phyloP scores from a whole-genome alignment of 2,888 invertebrate genomes.

The Eupsilia transversa region DNA sequence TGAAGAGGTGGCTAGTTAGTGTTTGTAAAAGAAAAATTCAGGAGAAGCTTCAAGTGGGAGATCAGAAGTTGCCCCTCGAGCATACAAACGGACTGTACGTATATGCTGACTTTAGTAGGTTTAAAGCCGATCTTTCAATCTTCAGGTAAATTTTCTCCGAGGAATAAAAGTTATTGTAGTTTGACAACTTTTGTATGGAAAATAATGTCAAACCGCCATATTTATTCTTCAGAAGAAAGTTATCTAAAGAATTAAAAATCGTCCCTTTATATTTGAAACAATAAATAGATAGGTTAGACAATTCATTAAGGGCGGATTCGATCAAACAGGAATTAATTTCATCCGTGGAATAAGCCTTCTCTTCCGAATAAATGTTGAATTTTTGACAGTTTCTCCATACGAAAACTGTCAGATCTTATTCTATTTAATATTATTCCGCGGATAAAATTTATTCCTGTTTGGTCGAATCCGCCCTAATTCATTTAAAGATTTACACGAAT shows the following conservation, averaged over 20 bases:
- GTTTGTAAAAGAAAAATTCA: neutral
- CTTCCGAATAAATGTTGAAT: too few relatives aligned
- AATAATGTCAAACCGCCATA: neutral
- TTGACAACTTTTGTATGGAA: neutral
- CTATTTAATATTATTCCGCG: too few relatives aligned
- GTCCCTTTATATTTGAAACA: neutral
- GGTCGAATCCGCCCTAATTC: too few relatives aligned
- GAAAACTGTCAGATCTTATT: too few relatives aligned
- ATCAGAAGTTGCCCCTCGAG: neutral
- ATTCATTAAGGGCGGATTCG: too few relatives aligned
- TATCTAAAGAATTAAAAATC: neutral
- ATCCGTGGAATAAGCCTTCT: too few relatives aligned
- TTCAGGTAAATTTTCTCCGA: neutral
- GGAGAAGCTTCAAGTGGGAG: neutral
- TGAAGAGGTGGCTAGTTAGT: neutral
- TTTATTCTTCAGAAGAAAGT: neutral
- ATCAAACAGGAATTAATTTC: too few relatives aligned
- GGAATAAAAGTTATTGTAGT: neutral
- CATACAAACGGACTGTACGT: neutral
- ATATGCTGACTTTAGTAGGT: neutral
- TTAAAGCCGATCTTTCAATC: neutral
- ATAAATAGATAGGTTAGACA: neutral
- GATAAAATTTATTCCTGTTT: too few relatives aligned
- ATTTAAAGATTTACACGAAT: neutral
- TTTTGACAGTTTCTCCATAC: too few relatives aligned